Base-by-base conservation (phyloP, 2,888 invertebrate species). In the Limenitis camilla region DNA sequence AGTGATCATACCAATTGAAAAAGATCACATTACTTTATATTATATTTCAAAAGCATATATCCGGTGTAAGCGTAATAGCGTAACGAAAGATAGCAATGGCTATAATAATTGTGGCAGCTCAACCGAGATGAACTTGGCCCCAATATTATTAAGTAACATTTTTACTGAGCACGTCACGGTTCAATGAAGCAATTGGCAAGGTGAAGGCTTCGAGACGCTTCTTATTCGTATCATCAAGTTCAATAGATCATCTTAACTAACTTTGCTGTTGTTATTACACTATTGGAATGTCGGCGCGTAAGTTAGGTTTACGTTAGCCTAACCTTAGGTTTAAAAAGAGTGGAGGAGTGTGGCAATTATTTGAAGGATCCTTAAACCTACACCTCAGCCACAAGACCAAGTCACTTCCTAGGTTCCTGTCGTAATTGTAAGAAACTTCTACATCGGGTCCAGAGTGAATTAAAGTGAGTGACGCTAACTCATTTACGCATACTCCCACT, bases 71-170 rank as follows among this genome's bases (percentile, higher is more conserved):
- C 44, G 49, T 19, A 39, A 43, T 46, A 49, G 19, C 42, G 57
- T 58, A 52, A 52, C 49, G 45, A 38, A 54, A 50, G 49, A 44
- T 53, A 53, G 53, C 44, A 45, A 57, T 52, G 49, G 44, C 45
- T 45, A 52, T 53, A 53, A 56, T 49, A 53, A 56, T 49, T 40
- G 43, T 50, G 56, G 49, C 40, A 64, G 62, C 49, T 62, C 59
- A 56, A 66, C 60, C 65, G 60, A 59, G 62, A 62, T 72, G 69
- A 69, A 73, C 74, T 75, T 75, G 75, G 67, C 75, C 72, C 55
- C 61, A 65, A 66, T 74, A 60, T 60, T 63, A 59, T 68, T 71
- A 67, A 62, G 64, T 73, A 68, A 69, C 67, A 67, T 65, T 65
- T 68, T 63, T 64, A 63, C 55, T 56, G 48, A 59, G 55, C 50